These are phyloP conservation scores for Drosophila bifasciata DNA, from an alignment of 1,140 invertebrate genomes.

Conservation along the genomic window DNA sequence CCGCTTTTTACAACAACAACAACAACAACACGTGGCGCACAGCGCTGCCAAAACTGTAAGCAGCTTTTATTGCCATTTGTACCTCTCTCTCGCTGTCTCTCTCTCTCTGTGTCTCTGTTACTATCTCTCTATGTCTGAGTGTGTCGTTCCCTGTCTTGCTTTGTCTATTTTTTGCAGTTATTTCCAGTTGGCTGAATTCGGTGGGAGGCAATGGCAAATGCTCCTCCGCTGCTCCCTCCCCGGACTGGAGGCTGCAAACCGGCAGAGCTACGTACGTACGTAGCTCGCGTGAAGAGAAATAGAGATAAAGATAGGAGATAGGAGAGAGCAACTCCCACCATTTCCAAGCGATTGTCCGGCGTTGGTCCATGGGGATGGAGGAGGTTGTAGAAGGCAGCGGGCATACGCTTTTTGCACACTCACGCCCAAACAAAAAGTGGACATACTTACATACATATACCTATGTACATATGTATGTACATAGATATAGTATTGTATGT, in stretches of 20 bases:
- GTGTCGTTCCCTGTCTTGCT: conserved; percentile 8
- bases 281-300: not conserved
- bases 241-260: conserved; percentile 4
- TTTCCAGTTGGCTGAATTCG: conserved; percentile 67
- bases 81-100: conserved; percentile 12
- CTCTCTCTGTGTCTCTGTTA: conserved; percentile 14
- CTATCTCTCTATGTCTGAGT: not conserved
- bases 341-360: conserved; percentile 37
- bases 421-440: conserved; percentile 42
- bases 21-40: conserved; percentile 57
- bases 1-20: conserved; percentile 42
- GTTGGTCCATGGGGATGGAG: conserved; percentile 37
- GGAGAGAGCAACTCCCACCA: conserved; percentile 34
- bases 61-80: conserved; percentile 42
- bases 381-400: not conserved
- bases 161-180: conserved; percentile 52
- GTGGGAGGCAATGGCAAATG: conserved; percentile 32
- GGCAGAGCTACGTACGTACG: too few species aligned
- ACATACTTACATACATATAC: conserved; percentile 5
- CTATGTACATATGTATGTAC: not conserved
- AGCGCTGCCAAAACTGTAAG: conserved; percentile 34
- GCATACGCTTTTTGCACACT: conserved; percentile 51
- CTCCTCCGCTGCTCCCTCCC: conserved; percentile 8
- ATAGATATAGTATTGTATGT: too few species aligned
- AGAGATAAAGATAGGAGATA: conserved; percentile 1